phyloP scores from a whole-genome alignment of 1,140 invertebrate genomes.

The Ceratina australensis region DNA sequence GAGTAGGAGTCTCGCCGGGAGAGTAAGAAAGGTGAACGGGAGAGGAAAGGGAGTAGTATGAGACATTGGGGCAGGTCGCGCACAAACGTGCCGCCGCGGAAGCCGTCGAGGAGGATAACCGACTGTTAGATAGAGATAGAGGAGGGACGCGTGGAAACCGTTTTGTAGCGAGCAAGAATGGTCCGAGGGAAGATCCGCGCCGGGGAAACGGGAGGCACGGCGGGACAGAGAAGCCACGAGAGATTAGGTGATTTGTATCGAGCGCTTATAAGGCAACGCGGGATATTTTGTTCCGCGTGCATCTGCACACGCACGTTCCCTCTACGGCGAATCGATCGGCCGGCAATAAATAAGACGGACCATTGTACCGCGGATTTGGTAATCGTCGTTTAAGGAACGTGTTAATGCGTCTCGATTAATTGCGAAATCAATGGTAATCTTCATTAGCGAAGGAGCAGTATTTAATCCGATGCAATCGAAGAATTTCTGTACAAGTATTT shows the following conservation, averaged over 20 bases:
- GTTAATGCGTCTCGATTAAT: slow-evolving; percentile 37
- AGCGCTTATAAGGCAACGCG: slow-evolving; percentile 24
- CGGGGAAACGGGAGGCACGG: neutral
- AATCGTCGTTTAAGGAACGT: slow-evolving; percentile 42
- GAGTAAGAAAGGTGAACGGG: slow-evolving; percentile 12
- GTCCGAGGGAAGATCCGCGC: no score
- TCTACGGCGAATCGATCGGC: neutral
- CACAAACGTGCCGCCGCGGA: slow-evolving; percentile 46
- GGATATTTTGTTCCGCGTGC: slow-evolving; percentile 9
- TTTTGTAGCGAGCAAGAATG: neutral
- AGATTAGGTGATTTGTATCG: slow-evolving; percentile 46
- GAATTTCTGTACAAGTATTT: no score
- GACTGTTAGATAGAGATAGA: slow-evolving; percentile 3
- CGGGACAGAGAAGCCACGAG: slow-evolving; percentile 16
- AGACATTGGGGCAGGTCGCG: slow-evolving; percentile 51
- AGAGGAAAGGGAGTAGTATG: slow-evolving; percentile 22
- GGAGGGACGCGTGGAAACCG: slow-evolving; percentile 35
- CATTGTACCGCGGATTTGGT: slow-evolving; percentile 38
- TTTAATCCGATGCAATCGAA: no score
- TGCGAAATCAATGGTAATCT: neutral
- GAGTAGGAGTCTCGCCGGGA: neutral
- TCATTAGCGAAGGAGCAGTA: no score
- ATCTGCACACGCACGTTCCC: no score
- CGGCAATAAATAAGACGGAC: slow-evolving; percentile 26
- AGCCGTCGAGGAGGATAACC: slow-evolving; percentile 20